These are phyloP conservation scores for Drepanosiphum platanoidis DNA, from an alignment of 2,888 invertebrate genomes.

Conservation along the genomic window DNA sequence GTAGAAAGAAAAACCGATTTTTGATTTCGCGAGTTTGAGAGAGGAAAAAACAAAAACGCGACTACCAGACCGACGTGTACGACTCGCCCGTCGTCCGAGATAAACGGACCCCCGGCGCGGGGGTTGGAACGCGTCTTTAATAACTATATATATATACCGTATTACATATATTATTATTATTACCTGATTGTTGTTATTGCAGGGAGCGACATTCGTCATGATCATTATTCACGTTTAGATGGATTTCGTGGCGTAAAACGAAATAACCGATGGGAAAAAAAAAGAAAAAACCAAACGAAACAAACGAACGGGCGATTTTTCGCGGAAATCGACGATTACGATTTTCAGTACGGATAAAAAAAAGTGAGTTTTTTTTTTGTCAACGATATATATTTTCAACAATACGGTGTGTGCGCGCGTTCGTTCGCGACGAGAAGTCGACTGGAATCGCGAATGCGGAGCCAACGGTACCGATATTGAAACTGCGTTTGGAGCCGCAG, in stretches of 20 bases:
- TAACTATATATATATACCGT: no score
- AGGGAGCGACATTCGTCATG: conserved; percentile 23
- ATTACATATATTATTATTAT: no score
- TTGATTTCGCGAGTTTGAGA: background rate
- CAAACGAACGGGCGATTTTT: background rate
- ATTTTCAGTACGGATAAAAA: background rate
- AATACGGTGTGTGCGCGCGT: background rate
- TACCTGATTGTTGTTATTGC: conserved; percentile 33
- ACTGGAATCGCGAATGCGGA: conserved; percentile 33
- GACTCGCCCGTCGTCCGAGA: no score
- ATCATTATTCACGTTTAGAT: conserved; percentile 21
- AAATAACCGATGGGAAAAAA: background rate
- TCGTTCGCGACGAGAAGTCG: background rate
- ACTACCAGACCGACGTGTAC: no score
- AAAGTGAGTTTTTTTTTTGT: background rate
- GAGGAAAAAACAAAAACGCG: background rate
- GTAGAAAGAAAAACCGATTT: no score
- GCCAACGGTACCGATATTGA: conserved; percentile 45
- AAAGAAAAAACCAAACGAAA: background rate
- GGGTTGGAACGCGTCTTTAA: no score
- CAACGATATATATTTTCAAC: no score
- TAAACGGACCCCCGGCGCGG: no score
- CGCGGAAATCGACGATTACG: background rate
- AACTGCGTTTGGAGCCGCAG: conserved; percentile 42
- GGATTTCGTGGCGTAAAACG: no score